Evolutionary conservation across 2,113 vertebrate species (phyloP).

Genomic region (Thermophis baileyi): DNA sequence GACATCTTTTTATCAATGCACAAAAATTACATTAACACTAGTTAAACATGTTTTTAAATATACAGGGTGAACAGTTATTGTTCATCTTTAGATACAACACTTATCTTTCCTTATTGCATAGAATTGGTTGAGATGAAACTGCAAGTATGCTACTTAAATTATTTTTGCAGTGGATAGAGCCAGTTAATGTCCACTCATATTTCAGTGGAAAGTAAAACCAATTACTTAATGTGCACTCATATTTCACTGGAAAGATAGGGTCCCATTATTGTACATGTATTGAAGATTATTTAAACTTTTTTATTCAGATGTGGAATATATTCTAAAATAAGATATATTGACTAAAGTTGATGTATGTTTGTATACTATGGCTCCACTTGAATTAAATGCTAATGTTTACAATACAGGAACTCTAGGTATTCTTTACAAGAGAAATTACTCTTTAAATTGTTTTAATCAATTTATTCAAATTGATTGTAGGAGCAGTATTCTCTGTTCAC

Average conservation of each 20-base stretch:
- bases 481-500: background rate
- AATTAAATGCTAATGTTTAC: conserved; percentile 55
- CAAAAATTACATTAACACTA: conserved; percentile 70
- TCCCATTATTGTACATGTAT: conserved; percentile 66
- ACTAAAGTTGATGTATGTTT: conserved; percentile 58
- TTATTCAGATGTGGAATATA: conserved; percentile 77
- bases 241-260: conserved; percentile 57
- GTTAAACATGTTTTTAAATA: conserved; percentile 57
- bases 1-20: conserved; percentile 65
- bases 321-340: conserved; percentile 77
- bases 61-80: conserved; percentile 47
- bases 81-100: conserved; percentile 13
- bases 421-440: conserved; percentile 8
- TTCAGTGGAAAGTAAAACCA: conserved; percentile 58
- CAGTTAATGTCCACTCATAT: conserved; percentile 51
- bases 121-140: conserved; percentile 57
- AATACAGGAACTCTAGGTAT: background rate
- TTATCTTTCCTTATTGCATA: conserved; percentile 15
- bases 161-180: conserved; percentile 54
- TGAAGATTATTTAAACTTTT: conserved; percentile 77
- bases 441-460: conserved; percentile 14
- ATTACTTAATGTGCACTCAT: conserved; percentile 53
- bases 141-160: conserved; percentile 56
- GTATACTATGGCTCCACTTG: conserved; percentile 62
- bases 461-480: background rate